These are phyloP conservation scores for Celastrina argiolus DNA, from an alignment of 2,888 invertebrate genomes.

Conservation along the genomic window DNA sequence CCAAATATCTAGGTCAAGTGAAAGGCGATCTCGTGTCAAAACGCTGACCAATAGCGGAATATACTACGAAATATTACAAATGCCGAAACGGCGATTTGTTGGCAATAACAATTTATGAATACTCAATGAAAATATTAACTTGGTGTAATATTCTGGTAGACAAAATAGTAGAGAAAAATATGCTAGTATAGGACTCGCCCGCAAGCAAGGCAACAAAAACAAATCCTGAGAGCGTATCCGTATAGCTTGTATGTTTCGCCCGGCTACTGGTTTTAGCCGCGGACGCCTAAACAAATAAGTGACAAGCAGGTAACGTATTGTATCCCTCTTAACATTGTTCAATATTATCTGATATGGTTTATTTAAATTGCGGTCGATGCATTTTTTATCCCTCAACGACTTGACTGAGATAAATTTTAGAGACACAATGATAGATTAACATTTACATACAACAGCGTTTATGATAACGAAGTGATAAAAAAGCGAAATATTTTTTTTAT, in stretches of 20 bases:
- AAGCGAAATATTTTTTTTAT: no score
- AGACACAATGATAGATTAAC: neutral
- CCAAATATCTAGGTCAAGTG: conserved; percentile 75
- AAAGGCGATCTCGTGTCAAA: conserved; percentile 70
- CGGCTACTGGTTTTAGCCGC: conserved; percentile 74
- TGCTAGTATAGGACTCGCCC: conserved; percentile 42
- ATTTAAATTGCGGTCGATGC: conserved; percentile 50
- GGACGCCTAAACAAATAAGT: conserved; percentile 74
- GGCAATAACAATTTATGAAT: conserved; percentile 4
- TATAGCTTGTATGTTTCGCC: conserved; percentile 50
- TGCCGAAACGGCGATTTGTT: conserved; percentile 13
- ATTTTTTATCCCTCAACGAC: conserved; percentile 27
- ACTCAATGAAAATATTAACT: conserved; percentile 1
- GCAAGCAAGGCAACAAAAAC: conserved; percentile 70
- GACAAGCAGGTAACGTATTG: conserved; percentile 71
- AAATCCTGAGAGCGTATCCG: conserved; percentile 48
- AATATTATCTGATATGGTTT: conserved; percentile 71
- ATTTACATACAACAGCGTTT: neutral
- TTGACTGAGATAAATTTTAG: conserved; percentile 32
- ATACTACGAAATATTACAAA: conserved; percentile 38
- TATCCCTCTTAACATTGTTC: conserved; percentile 65
- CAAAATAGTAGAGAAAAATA: neutral
- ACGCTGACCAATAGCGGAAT: conserved; percentile 50
- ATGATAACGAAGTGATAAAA: neutral
- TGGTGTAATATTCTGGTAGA: neutral